Conservation (phyloP, 2,797 vertebrate genomes). For the Garrulus glandarius region DNA sequence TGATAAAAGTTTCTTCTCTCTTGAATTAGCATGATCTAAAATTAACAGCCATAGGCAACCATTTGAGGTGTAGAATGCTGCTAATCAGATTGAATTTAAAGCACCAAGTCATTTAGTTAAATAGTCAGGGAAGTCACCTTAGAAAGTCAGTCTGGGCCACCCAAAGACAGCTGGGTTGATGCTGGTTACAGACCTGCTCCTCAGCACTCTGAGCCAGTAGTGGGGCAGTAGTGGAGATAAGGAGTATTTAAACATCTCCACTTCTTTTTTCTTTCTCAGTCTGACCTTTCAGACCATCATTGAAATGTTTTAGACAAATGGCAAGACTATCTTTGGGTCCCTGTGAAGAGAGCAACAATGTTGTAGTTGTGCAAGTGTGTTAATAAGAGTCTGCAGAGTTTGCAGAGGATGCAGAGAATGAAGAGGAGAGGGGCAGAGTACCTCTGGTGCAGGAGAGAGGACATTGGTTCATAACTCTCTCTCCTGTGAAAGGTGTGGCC, state of each 20-base stretch:
- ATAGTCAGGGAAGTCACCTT: neutral
- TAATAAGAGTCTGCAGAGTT: neutral
- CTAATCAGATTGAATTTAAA: neutral
- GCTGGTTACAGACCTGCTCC: neutral
- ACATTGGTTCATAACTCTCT: rapidly evolving
- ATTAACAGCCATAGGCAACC: neutral
- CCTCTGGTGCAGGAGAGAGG: neutral
- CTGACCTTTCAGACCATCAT: neutral
- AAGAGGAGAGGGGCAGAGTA: neutral
- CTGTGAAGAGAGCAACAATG: neutral
- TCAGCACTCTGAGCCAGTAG: neutral
- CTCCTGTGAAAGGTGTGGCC: neutral
- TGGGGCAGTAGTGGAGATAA: neutral
- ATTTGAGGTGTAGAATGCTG: neutral
- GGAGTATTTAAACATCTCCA: neutral
- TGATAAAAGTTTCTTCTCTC: neutral
- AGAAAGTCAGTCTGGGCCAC: neutral
- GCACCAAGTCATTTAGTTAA: neutral
- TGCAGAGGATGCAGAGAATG: neutral
- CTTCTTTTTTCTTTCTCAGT: neutral
- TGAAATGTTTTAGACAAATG: neutral
- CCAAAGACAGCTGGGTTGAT: neutral
- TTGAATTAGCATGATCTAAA: neutral
- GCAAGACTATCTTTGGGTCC: neutral
- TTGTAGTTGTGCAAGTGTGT: neutral